phyloP scores from a whole-genome alignment of 2,113 vertebrate genomes.

The Petroica traversi region DNA sequence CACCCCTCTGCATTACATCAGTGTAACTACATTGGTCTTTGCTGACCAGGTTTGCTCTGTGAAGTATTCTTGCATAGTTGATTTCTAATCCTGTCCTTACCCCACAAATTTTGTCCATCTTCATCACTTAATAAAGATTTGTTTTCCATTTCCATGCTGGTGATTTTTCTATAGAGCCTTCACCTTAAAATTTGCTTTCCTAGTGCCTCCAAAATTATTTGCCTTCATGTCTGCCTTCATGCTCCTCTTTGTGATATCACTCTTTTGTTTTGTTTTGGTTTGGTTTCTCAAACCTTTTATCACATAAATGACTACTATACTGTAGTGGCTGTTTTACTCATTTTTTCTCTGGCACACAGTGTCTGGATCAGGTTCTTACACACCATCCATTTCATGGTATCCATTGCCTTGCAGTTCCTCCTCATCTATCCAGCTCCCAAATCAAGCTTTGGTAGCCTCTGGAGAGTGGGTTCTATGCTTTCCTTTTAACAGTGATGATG shows the following conservation, averaged over 20 bases:
- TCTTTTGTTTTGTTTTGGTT: background rate
- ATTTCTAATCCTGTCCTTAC: background rate
- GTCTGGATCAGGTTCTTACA: background rate
- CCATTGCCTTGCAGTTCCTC: background rate
- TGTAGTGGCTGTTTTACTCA: background rate
- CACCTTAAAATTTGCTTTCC: background rate
- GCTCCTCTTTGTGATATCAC: background rate
- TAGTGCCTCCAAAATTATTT: background rate
- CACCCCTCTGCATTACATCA: background rate
- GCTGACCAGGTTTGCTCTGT: background rate
- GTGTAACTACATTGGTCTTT: background rate
- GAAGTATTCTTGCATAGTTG: background rate
- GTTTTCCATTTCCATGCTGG: background rate
- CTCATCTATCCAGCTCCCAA: background rate
- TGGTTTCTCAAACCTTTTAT: background rate
- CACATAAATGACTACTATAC: background rate
- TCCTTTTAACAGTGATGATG: background rate
- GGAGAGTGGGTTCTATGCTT: background rate
- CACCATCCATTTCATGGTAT: background rate
- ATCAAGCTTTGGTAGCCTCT: background rate
- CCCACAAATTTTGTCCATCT: background rate
- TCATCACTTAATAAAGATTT: background rate
- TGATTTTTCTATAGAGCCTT: background rate
- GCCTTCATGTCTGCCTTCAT: background rate
- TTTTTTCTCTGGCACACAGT: background rate